phyloP scores from a whole-genome alignment of 2,797 vertebrate genomes.

The Heliangelus exortis region DNA sequence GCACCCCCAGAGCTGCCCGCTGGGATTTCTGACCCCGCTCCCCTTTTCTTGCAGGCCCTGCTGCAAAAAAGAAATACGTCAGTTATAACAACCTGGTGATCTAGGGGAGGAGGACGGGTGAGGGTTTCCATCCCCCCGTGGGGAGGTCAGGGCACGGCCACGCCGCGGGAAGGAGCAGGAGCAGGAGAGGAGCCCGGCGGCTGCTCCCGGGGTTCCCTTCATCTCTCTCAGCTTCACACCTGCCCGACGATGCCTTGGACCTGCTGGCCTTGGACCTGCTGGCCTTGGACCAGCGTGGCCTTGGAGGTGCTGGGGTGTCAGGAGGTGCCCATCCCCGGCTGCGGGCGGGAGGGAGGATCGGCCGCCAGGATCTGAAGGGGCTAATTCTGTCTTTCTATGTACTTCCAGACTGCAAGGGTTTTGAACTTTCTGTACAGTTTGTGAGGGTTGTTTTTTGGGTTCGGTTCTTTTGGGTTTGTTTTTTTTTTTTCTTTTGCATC shows the following conservation, averaged over 20 bases:
- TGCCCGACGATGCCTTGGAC: constrained; percentile 64
- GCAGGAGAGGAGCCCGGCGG: constrained; percentile 71
- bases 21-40: not conserved
- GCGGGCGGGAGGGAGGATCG: constrained; percentile 65
- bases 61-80: constrained; percentile 93
- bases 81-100: constrained; percentile 95
- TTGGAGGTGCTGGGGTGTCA: too few species aligned
- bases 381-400: constrained; percentile 83
- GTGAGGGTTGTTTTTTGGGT: constrained; percentile 75
- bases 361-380: constrained; percentile 70
- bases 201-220: constrained; percentile 62
- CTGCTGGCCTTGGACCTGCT: not conserved
- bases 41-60: constrained; percentile 83
- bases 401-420: constrained; percentile 90
- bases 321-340: constrained; percentile 65
- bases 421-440: constrained; percentile 85
- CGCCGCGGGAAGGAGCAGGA: not conserved
- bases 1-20: too few species aligned
- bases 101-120: constrained; percentile 78
- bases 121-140: constrained; percentile 67
- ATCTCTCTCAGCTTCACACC: constrained; percentile 70
- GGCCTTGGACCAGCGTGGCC: too few species aligned
- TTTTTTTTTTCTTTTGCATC: constrained; percentile 77
- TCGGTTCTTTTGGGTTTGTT: too few species aligned
- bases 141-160: constrained; percentile 13